Conservation (phyloP, 1,140 invertebrate species). For the Lordiphosa collinella region DNA sequence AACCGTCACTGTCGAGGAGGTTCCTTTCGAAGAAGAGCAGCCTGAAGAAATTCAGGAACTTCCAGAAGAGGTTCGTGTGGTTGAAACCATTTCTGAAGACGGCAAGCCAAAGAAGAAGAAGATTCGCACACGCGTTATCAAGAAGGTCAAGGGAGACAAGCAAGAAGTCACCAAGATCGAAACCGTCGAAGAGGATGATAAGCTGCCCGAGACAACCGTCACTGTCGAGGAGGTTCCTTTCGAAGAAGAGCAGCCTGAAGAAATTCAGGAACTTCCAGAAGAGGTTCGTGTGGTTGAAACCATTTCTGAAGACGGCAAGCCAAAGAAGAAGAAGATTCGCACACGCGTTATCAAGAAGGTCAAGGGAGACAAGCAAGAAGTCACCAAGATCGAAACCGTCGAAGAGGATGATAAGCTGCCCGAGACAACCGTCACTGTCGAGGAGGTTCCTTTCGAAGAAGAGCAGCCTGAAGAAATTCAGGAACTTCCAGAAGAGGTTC, state of each 20-base stretch:
- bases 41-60: neutral
- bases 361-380: conserved; percentile 6
- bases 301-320: neutral
- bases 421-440: neutral
- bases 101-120: conserved; percentile 1
- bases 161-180: conserved; percentile 9
- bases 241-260: neutral
- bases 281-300: neutral
- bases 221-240: neutral
- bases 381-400: conserved; percentile 10
- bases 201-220: neutral
- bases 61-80: neutral
- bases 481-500: conserved; percentile 2
- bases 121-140: conserved; percentile 6
- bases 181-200: conserved; percentile 3
- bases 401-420: neutral
- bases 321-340: too few relatives aligned
- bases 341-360: conserved; percentile 8
- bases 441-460: conserved; percentile 1
- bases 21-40: neutral
- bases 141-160: conserved; percentile 9
- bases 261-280: conserved; percentile 1
- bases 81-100: neutral
- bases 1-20: neutral
- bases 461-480: neutral